phyloP scores from a whole-genome alignment of 2,888 invertebrate species.

The Blera fallax region DNA sequence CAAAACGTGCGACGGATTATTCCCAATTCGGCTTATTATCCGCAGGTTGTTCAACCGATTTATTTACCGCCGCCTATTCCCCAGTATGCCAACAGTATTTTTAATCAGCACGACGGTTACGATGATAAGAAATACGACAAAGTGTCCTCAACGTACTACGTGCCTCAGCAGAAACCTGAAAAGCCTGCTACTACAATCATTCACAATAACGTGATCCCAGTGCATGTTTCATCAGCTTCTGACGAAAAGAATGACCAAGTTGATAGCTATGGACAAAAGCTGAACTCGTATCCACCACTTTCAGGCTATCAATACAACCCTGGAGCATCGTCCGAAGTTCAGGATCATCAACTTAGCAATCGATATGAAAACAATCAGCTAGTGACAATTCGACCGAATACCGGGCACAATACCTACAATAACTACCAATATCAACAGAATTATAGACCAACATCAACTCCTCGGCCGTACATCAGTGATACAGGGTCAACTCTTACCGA shows the following conservation, averaged over 20 bases:
- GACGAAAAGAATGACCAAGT: conserved; percentile 77
- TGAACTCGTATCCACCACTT: conserved; percentile 76
- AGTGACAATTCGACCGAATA: conserved; percentile 42
- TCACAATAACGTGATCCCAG: conserved; percentile 80
- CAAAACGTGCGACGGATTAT: conserved; percentile 80
- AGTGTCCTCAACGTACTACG: conserved; percentile 59
- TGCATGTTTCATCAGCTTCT: conserved; percentile 76
- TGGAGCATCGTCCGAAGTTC: conserved; percentile 20
- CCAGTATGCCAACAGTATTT: conserved; percentile 52
- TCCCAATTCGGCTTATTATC: conserved; percentile 76
- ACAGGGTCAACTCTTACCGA: conserved; percentile 75
- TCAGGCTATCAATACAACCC: conserved; percentile 22
- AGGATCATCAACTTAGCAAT: conserved; percentile 32
- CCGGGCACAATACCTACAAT: conserved; percentile 45
- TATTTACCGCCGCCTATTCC: conserved; percentile 75
- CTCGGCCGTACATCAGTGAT: conserved; percentile 74
- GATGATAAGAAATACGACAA: conserved; percentile 68
- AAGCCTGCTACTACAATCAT: conserved; percentile 79
- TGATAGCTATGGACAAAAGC: conserved; percentile 79
- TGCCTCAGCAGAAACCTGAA: conserved; percentile 60
- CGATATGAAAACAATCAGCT: conserved; percentile 62
- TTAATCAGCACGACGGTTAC: conserved; percentile 63
- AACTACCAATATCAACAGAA: conserved; percentile 15
- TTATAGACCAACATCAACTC: conserved; percentile 29
- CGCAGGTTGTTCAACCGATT: conserved; percentile 79